A percentile compares a stretch with the other conserved stretches of the same genome.
These are phyloP conservation scores for Platichthys stellatus DNA, from an alignment of 2,113 vertebrate species.

Conservation along the genomic window DNA sequence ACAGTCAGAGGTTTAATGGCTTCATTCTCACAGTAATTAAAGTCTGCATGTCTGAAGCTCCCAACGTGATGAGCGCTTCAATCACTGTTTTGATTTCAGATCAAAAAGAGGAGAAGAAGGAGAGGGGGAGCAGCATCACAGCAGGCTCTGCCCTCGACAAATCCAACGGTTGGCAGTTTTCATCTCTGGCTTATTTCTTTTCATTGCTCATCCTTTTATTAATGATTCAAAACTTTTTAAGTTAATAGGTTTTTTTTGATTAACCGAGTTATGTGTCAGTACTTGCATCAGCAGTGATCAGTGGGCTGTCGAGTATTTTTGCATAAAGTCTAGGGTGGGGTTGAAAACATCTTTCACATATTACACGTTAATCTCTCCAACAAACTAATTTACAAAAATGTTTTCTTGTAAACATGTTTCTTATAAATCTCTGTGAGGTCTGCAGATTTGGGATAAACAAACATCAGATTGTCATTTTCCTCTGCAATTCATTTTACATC, in stretches of 20 bases:
- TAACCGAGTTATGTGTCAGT: not conserved
- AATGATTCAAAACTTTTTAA: conserved; percentile 6
- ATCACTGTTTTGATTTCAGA: conserved; percentile 71
- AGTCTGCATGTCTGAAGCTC: conserved; percentile 36
- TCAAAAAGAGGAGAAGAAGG: conserved; percentile 79
- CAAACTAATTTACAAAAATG: not conserved
- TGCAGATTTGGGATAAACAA: not conserved
- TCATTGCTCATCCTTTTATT: conserved; percentile 35
- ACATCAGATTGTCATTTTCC: not conserved
- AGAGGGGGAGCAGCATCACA: conserved; percentile 71
- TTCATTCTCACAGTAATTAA: conserved; percentile 50
- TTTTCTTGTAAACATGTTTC: not conserved
- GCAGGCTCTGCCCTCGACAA: conserved; percentile 75
- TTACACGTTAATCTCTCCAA: too few relatives aligned
- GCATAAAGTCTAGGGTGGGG: not conserved
- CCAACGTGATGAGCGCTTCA: conserved; percentile 44
- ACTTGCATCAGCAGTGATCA: not conserved
- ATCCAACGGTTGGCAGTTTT: conserved; percentile 67
- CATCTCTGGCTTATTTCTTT: conserved; percentile 24
- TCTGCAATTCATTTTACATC: not conserved
- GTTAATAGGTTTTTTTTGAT: not conserved
- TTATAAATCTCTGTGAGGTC: not conserved
- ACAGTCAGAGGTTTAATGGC: not conserved
- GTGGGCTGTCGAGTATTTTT: not conserved
- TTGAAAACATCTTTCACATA: not conserved